Conservation (phyloP, 2,797 vertebrate species). For the Philypnodon macrostomus region DNA sequence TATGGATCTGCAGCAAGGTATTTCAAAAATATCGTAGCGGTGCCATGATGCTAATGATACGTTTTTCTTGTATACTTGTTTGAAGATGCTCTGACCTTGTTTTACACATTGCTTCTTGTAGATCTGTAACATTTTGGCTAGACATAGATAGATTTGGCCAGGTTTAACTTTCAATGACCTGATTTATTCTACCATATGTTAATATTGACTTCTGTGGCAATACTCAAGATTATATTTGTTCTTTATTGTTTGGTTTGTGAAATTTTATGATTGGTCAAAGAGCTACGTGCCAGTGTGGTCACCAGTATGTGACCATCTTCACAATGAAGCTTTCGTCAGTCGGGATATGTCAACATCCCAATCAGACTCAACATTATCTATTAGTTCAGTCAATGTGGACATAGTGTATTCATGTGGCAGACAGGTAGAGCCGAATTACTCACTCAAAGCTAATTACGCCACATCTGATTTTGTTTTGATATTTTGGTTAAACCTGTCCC, state of each 20-base stretch:
- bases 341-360: slow-evolving; percentile 43
- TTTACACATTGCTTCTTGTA: background rate
- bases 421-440: slow-evolving; percentile 18
- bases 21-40: slow-evolving; percentile 24
- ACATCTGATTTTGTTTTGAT: background rate
- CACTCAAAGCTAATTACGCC: background rate
- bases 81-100: background rate
- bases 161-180: background rate
- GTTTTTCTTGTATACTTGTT: background rate
- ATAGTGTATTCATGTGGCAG: slow-evolving; percentile 40
- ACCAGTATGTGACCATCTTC: slow-evolving; percentile 16
- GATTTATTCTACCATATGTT: background rate
- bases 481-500: slow-evolving; percentile 2
- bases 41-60: background rate
- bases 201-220: slow-evolving; percentile 38
- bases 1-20: slow-evolving; percentile 76
- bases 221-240: slow-evolving; percentile 5
- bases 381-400: slow-evolving; percentile 9
- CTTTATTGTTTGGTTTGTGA: slow-evolving; percentile 23
- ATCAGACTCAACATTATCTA: no score
- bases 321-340: slow-evolving; percentile 18
- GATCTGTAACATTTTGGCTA: background rate
- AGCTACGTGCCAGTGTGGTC: slow-evolving; percentile 14
- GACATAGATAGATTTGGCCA: no score
- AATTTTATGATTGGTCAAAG: slow-evolving; percentile 20